Base-by-base conservation (phyloP, 1,140 invertebrate species). In the Habropoda laboriosa region DNA sequence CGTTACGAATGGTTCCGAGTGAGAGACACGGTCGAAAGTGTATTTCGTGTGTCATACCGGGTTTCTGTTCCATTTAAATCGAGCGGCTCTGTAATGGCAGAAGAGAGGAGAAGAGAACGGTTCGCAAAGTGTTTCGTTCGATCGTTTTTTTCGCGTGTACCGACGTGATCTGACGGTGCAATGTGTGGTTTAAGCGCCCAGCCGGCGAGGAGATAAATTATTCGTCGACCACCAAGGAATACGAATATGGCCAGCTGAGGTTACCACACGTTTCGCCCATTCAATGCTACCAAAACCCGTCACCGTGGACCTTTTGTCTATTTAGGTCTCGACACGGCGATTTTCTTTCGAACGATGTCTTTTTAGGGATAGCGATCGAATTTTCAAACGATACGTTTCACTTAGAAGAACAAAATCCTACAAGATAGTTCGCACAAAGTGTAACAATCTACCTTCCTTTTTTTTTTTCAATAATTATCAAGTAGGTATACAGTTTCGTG, bases 181-280 rank as follows among this genome's bases (percentile, higher is more conserved):
- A 82, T 78, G 58, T 30, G 18, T 27, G 63, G 63, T 70, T 82
- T 82, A 55, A 80, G 10, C 30, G 60, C 35, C 61, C 57, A 21
- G 42, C 49, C n/a, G 27, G 8, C 57, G 49, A 64, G 49, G 30
- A 83, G 71, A 82, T 84, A 78, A 60, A 84, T 84, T 84, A 82
- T 82, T 77, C 61, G 40, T 49, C 45, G 47, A 61, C 57, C 55
- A 42, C 27, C 51, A 21, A 49, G 40, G 78, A 81, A 82, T 84
- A 82, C 63, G 49, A 84, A 82, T 73, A 51, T 5, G 35, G 21
- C 7, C 10, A 12, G 38, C n/a, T 16, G 60, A 67, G 13, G 51
- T 75, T 77, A 64, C 79, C 40, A 78, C 66, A 78, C 75, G 67
- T 49, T 61, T 51, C 71, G 49, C 75, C 67, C 75, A 60, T 78